These are phyloP conservation scores for Zaprionus nigranus DNA, from an alignment of 1,140 invertebrate species.

Conservation along the genomic window DNA sequence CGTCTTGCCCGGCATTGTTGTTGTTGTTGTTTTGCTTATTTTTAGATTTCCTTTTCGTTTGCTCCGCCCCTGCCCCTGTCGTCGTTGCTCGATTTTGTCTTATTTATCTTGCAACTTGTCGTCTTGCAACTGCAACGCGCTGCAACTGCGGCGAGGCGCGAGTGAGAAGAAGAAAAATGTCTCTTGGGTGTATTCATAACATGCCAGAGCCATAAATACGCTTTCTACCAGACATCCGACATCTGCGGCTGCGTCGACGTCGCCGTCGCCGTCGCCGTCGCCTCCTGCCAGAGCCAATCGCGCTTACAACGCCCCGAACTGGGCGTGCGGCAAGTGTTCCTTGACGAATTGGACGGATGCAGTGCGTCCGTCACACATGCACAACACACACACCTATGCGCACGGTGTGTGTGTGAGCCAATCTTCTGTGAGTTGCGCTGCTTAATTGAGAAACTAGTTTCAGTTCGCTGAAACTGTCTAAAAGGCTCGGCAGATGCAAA, in stretches of 20 bases:
- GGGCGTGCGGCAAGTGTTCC: slow-evolving; percentile 69
- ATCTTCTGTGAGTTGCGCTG: slow-evolving; percentile 34
- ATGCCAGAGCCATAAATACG: slow-evolving; percentile 79
- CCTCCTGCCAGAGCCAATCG: slow-evolving; percentile 57
- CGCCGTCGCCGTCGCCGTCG: not conserved
- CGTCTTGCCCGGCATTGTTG: slow-evolving; percentile 24
- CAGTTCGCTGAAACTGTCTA: slow-evolving; percentile 40
- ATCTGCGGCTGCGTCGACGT: slow-evolving; percentile 27
- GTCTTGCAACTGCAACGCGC: slow-evolving; percentile 29
- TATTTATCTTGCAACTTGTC: slow-evolving; percentile 40
- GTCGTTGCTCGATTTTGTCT: slow-evolving; percentile 10
- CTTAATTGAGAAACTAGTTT: slow-evolving; percentile 82
- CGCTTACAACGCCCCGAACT: slow-evolving; percentile 56
- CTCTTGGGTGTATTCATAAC: slow-evolving; percentile 81
- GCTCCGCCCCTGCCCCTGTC: not conserved
- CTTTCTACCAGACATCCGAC: slow-evolving; percentile 74
- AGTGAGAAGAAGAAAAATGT: slow-evolving; percentile 81
- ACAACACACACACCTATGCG: not conserved
- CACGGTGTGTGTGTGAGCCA: slow-evolving; percentile 40
- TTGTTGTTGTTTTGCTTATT: slow-evolving; percentile 28
- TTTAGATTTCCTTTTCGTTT: slow-evolving; percentile 50
- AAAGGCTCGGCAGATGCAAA: slow-evolving; percentile 32
- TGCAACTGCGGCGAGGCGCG: slow-evolving; percentile 17
- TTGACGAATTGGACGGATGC: slow-evolving; percentile 81
- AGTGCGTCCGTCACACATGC: slow-evolving; percentile 45